Conservation (phyloP, 2,888 invertebrate genomes). For the Parascotia fuliginaria region DNA sequence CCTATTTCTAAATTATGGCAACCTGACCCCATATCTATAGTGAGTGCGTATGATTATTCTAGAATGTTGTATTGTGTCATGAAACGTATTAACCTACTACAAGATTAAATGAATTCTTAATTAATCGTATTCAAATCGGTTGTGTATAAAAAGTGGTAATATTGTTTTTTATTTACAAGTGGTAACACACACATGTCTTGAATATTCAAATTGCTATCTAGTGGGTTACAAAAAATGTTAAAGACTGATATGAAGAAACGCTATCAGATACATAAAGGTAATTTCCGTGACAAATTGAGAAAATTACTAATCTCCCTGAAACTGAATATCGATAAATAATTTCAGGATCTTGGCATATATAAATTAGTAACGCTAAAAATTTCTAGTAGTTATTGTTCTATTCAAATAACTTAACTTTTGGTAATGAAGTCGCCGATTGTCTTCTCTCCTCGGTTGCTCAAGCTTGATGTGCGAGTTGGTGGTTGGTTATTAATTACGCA, state of each 20-base stretch:
- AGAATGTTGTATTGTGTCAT: slow-evolving; percentile 18
- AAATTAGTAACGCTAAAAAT: too few relatives aligned
- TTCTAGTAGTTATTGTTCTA: too few relatives aligned
- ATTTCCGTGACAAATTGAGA: not conserved
- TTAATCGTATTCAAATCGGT: slow-evolving; percentile 36
- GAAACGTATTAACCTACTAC: slow-evolving; percentile 19
- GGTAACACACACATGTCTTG: slow-evolving; percentile 27
- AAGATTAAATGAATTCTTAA: slow-evolving; percentile 34
- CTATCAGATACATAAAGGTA: not conserved
- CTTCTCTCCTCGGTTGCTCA: too few relatives aligned
- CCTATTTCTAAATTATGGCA: too few relatives aligned
- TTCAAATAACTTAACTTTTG: too few relatives aligned
- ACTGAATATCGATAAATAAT: not conserved
- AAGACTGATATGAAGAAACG: slow-evolving; percentile 12
- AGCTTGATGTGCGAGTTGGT: too few relatives aligned
- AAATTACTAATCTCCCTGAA: not conserved
- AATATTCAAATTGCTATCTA: slow-evolving; percentile 22
- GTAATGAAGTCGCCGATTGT: too few relatives aligned
- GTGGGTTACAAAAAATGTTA: slow-evolving; percentile 23
- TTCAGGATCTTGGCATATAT: not conserved
- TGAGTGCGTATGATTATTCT: too few relatives aligned
- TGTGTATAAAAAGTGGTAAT: slow-evolving; percentile 28
- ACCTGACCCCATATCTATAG: too few relatives aligned
- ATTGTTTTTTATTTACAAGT: slow-evolving; percentile 28
- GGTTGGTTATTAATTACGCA: too few relatives aligned